These are phyloP conservation scores for Drosophila diplacantha DNA, from an alignment of 2,888 invertebrate species.

Conservation along the genomic window DNA sequence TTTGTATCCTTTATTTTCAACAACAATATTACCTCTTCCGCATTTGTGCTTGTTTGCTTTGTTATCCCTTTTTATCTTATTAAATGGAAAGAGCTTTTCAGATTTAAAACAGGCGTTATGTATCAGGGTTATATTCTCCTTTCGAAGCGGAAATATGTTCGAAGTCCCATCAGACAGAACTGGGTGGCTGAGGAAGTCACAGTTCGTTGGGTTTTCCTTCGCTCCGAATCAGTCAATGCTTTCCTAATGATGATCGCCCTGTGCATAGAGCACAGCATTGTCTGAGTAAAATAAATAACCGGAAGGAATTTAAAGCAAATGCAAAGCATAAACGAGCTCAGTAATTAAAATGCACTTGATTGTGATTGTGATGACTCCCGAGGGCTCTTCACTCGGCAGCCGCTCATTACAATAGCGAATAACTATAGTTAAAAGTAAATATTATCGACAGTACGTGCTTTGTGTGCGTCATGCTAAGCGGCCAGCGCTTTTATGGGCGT, in stretches of 20 bases:
- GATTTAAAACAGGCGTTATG: not conserved
- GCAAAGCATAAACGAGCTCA: constrained; percentile 25
- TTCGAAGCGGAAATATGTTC: not conserved
- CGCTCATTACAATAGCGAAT: constrained; percentile 31
- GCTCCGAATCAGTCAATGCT: constrained; percentile 7
- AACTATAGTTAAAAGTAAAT: constrained; percentile 28
- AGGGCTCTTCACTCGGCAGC: constrained; percentile 27
- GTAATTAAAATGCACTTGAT: constrained; percentile 58
- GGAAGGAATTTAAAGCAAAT: constrained; percentile 44
- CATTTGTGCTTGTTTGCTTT: not conserved
- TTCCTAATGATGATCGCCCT: constrained; percentile 28
- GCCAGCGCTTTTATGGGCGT: constrained; percentile 28
- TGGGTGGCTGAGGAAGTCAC: constrained; percentile 10
- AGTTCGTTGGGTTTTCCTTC: constrained; percentile 15
- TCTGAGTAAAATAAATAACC: constrained; percentile 20
- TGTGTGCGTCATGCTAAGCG: constrained; percentile 37
- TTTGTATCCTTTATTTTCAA: too few species aligned
- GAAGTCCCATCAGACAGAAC: not conserved
- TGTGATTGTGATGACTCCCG: constrained; percentile 40
- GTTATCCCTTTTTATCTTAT: not conserved
- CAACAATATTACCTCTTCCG: too few species aligned
- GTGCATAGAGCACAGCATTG: constrained; percentile 30
- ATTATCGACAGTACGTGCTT: constrained; percentile 33
- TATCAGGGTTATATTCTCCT: not conserved
- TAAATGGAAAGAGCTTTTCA: not conserved